Conservation (phyloP, 2,888 invertebrate genomes). For the Harmothoe impar region DNA sequence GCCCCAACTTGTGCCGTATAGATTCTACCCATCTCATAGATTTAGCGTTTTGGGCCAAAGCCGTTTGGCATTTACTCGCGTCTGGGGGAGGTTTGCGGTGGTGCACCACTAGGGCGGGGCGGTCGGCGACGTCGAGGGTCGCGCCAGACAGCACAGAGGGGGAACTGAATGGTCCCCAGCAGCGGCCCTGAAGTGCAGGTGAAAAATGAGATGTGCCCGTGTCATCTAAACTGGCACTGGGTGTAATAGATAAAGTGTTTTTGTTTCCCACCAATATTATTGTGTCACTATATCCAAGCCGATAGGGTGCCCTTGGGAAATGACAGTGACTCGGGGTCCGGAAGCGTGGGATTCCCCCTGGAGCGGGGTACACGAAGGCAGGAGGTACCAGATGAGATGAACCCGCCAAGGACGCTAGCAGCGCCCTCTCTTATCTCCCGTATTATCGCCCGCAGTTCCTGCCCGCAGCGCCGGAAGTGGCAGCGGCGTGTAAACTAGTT, state of each 20-base stretch:
- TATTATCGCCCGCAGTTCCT: conserved; percentile 48
- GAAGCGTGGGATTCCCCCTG: conserved; percentile 28
- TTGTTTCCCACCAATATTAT: conserved; percentile 61
- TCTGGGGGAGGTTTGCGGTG: neutral
- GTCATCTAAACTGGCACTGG: conserved; percentile 54
- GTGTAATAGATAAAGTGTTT: conserved; percentile 58
- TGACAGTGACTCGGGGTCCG: conserved; percentile 48
- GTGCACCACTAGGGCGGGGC: neutral
- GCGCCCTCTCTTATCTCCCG: conserved; percentile 54
- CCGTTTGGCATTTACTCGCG: conserved; percentile 28
- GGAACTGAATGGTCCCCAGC: conserved; percentile 48
- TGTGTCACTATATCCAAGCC: conserved; percentile 61
- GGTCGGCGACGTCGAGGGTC: conserved; percentile 15
- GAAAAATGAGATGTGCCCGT: conserved; percentile 54
- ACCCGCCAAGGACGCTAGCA: conserved; percentile 41
- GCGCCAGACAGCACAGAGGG: conserved; percentile 34
- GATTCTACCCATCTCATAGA: conserved; percentile 49
- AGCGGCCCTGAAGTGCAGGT: conserved; percentile 2
- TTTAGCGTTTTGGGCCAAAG: neutral
- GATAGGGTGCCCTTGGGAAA: conserved; percentile 59
- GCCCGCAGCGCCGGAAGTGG: neutral
- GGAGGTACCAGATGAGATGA: conserved; percentile 44
- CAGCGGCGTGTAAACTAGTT: conserved; percentile 26
- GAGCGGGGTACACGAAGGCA: conserved; percentile 42
- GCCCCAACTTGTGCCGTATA: neutral